Evolutionary conservation across 2,113 vertebrate species (phyloP).

Genomic region (Phylloscopus whistleri): DNA sequence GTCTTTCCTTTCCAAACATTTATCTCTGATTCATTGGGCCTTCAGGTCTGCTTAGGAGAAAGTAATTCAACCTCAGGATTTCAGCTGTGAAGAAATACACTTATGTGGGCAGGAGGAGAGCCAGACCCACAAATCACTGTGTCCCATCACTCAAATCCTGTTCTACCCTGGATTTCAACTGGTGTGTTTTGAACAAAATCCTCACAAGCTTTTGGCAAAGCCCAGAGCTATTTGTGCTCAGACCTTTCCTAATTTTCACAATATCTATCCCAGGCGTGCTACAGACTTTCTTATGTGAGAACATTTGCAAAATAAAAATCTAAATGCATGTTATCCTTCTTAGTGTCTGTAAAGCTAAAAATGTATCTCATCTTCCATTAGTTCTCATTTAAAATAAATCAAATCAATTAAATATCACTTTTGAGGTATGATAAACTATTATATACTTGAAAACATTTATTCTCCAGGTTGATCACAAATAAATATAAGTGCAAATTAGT

Average conservation of each 20-base stretch:
- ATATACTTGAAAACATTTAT: conserved; percentile 50
- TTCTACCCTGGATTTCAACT: background rate
- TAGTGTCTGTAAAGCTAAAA: conserved; percentile 56
- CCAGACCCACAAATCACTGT: background rate
- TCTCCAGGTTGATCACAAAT: conserved; percentile 64
- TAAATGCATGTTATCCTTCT: conserved; percentile 29
- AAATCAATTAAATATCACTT: conserved; percentile 54
- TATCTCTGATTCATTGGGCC: conserved; percentile 32
- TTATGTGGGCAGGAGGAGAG: conserved; percentile 1
- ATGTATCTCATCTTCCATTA: conserved; percentile 39
- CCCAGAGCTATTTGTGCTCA: background rate
- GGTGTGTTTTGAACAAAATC: background rate
- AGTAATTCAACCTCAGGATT: conserved; percentile 17
- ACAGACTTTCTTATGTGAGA: background rate
- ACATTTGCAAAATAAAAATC: conserved; percentile 43
- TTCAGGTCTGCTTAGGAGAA: conserved; percentile 36
- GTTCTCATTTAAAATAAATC: conserved; percentile 41
- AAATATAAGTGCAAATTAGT: conserved; percentile 62
- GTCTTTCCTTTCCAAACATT: background rate
- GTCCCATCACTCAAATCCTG: background rate
- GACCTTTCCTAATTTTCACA: background rate
- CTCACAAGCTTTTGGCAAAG: background rate
- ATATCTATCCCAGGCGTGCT: background rate
- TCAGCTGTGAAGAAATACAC: conserved; percentile 3
- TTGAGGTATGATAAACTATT: background rate